Evolutionary conservation across 1,140 invertebrate species (phyloP), one percentile per base, ranked within the genome.

Genomic region (Propsilocerus akamusi): DNA sequence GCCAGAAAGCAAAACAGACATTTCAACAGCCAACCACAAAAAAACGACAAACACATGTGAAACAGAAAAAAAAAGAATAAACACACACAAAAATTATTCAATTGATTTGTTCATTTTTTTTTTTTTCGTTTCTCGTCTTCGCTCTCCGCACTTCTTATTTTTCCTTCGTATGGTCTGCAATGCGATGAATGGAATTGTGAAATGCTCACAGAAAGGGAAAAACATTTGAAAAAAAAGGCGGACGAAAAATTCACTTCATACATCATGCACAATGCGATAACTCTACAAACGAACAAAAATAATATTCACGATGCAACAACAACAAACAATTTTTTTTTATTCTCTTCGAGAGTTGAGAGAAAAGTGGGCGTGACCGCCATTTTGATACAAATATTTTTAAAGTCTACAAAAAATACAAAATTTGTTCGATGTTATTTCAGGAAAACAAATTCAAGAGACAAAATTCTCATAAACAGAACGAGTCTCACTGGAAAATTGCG

Each of bases 11-110:
- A 30, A 41, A 41, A 41, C 17, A 41, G 10, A 41, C 34, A 41
- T 41, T 41, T 41, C 34, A 41, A 41, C 34, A 41, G 34, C 34
- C 34, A 41, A 41, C 34, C 34, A 41, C 34, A 41, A 41, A 41
- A 41, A 41, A 41, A 41, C 34, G 34, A 41, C 34, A 41, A 20
- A 41, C 22, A 20, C 17, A 41, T n/a, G n/a, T n/a, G n/a, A n/a
- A 20, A 41, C 34, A 41, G 34, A 3, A n/a, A 20, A 41, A 20
- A 41, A 17, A 41, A 17, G 34, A 41, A 6, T 30, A 30, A n/a
- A 30, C 28, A 3, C 28, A n/a, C 28, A 30, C 28, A 30, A n/a
- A n/a, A n/a, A n/a, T n/a, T n/a, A n/a, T n/a, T n/a, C n/a, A n/a
- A n/a, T n/a, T n/a, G n/a, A n/a, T n/a, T n/a, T n/a, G n/a, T n/a